Conservation (phyloP, 92 coral and sea anemone genomes). For the Epizoanthus rinbou region DNA sequence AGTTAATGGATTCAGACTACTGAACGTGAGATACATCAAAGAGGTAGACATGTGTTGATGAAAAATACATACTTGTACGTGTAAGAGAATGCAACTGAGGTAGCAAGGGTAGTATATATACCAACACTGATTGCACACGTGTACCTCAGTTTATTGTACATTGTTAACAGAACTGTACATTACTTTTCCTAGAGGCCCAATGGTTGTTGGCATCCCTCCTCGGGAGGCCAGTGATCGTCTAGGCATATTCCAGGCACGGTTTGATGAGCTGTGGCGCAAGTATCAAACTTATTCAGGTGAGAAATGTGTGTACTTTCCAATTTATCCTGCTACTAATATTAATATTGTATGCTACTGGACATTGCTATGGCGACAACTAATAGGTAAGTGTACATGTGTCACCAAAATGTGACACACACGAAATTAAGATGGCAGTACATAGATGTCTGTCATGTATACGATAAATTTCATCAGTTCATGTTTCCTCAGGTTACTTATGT, state of each 20-base stretch:
- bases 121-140: neutral
- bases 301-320: neutral
- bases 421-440: neutral
- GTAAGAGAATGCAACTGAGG: neutral
- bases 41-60: too few species aligned
- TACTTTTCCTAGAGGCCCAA: slow-evolving; percentile 80
- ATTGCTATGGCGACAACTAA: too few species aligned
- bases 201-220: slow-evolving; percentile 95
- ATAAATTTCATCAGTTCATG: too few species aligned
- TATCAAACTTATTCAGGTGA: slow-evolving; percentile 98
- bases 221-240: slow-evolving; percentile 98
- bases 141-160: neutral
- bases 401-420: too few species aligned
- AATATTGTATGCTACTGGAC: too few species aligned
- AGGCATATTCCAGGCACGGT: slow-evolving; percentile 96
- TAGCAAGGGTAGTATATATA: too few species aligned
- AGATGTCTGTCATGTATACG: too few species aligned
- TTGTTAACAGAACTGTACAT: neutral
- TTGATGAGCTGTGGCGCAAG: slow-evolving; percentile 99
- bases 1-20: neutral
- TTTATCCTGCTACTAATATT: too few species aligned
- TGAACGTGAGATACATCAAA: neutral
- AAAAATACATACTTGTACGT: neutral
- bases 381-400: too few species aligned
- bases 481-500: too few species aligned